Conservation (phyloP, 1,140 invertebrate genomes). For the Euglossa dilemma region DNA sequence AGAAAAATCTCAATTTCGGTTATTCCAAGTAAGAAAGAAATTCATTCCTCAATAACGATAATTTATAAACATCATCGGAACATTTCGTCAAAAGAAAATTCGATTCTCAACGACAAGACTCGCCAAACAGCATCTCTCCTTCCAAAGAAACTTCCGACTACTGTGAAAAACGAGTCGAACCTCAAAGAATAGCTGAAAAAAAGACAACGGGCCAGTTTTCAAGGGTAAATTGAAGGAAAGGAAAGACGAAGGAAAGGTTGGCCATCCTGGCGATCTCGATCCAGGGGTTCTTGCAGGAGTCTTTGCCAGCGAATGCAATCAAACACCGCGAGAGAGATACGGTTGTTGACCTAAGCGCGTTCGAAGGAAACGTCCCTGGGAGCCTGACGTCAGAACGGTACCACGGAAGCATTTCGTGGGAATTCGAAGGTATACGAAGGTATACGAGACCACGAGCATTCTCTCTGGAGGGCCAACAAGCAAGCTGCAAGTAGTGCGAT, state of each 20-base stretch:
- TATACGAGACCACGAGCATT: slow-evolving; percentile 62
- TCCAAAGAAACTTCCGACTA: too few species aligned
- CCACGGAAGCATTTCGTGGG: slow-evolving; percentile 52
- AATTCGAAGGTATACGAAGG: slow-evolving; percentile 62
- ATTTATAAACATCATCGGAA: too few species aligned
- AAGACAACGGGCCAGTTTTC: too few species aligned
- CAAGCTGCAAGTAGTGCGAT: slow-evolving; percentile 69
- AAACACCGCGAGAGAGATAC: not conserved
- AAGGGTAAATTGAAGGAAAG: too few species aligned
- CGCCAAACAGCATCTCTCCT: too few species aligned
- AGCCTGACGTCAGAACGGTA: slow-evolving; percentile 50
- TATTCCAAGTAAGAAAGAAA: too few species aligned
- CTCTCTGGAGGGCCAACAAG: slow-evolving; percentile 64
- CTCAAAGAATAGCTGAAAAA: too few species aligned
- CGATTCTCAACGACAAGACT: too few species aligned
- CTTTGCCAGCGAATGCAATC: not conserved
- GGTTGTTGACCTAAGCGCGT: slow-evolving; percentile 1
- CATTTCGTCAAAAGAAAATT: too few species aligned
- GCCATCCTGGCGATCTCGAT: not conserved
- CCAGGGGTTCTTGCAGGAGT: not conserved
- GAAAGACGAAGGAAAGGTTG: not conserved
- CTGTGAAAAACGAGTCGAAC: too few species aligned
- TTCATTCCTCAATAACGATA: too few species aligned
- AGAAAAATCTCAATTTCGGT: too few species aligned
- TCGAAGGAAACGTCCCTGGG: slow-evolving; percentile 31